Evolutionary conservation across 1,140 invertebrate species (phyloP).

Genomic region (Drosophila lini): DNA sequence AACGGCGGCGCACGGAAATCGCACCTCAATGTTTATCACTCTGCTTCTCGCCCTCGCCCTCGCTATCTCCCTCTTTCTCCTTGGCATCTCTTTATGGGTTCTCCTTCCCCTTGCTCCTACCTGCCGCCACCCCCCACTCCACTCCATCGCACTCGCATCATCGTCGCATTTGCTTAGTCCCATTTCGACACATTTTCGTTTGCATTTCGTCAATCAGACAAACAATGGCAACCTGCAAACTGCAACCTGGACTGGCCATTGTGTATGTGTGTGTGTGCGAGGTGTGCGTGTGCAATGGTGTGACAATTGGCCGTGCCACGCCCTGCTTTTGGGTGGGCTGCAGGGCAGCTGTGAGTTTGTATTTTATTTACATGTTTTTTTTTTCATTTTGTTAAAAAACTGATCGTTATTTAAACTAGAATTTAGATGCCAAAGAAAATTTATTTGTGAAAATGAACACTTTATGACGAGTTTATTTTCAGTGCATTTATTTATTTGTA

Average conservation of each 20-base stretch:
- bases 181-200: slow-evolving; percentile 82
- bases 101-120: slow-evolving; percentile 29
- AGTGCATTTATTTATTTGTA: too few relatives aligned
- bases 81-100: slow-evolving; percentile 53
- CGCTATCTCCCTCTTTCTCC: slow-evolving; percentile 12
- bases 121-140: slow-evolving; percentile 7
- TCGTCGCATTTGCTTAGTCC: slow-evolving; percentile 73
- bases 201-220: slow-evolving; percentile 82
- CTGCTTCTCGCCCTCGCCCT: slow-evolving; percentile 1
- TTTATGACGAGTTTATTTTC: not conserved
- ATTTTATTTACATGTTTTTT: slow-evolving; percentile 7
- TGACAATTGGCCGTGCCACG: slow-evolving; percentile 71
- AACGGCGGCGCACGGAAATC: slow-evolving; percentile 57
- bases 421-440: not conserved
- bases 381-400: not conserved
- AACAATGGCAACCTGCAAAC: slow-evolving; percentile 70
- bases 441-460: not conserved
- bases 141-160: slow-evolving; percentile 19
- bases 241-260: slow-evolving; percentile 59
- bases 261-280: slow-evolving; percentile 5
- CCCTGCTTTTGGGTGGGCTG: slow-evolving; percentile 68
- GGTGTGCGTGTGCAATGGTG: slow-evolving; percentile 20
- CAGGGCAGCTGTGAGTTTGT: slow-evolving; percentile 39
- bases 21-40: slow-evolving; percentile 62
- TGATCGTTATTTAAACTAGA: not conserved